Evolutionary conservation across 2,113 vertebrate genomes (phyloP), one percentile per base, ranked within the genome.

Genomic region (Gasterosteus nipponicus): DNA sequence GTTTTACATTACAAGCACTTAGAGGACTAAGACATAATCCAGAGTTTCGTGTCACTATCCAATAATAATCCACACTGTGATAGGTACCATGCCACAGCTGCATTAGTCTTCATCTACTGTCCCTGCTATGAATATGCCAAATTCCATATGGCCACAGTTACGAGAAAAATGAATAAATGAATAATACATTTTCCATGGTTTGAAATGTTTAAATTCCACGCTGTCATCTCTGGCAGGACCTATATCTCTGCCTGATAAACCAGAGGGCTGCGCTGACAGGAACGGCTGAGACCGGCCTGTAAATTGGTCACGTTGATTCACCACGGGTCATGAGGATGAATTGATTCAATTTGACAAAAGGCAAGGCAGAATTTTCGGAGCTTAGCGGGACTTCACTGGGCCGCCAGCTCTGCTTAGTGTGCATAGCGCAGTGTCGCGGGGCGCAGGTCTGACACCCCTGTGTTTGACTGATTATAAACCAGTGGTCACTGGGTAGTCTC

Each of bases 391-490:
- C 72, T 74, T 72, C 1, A 26, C 75, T 33, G 69, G 35, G 65
- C 71, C 7, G 54, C 72, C 29, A 57, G 74, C 53, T 65, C 49
- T 64, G 77, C 47, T 87, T 70, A 65, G 73, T 74, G 87, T 86
- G 83, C 81, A 75, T 15, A 77, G 82, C 44, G 26, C 69, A 69
- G 75, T 80, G 86, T 87, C 64, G 49, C 78, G 60, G 64, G 66
- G 54, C 54, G 49, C 75, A 69, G 76, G 82, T 77, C 83, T 81
- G 86, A 92, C 87, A 91, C 77, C 72, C 75, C 73, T 80, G 86
- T 88, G 91, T 93, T 91, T 94, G 94, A 94, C 87, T 91, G 90
- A 94, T 94, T 93, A 91, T 94, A 95, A 94, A 95, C 94, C 89
- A 81, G 83, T 61, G 33, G 86, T 87, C 81, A 78, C 93, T 95